Evolutionary conservation across 2,113 vertebrate genomes (phyloP), one percentile per base, ranked within the genome.

Genomic region (Pantherophis guttatus): DNA sequence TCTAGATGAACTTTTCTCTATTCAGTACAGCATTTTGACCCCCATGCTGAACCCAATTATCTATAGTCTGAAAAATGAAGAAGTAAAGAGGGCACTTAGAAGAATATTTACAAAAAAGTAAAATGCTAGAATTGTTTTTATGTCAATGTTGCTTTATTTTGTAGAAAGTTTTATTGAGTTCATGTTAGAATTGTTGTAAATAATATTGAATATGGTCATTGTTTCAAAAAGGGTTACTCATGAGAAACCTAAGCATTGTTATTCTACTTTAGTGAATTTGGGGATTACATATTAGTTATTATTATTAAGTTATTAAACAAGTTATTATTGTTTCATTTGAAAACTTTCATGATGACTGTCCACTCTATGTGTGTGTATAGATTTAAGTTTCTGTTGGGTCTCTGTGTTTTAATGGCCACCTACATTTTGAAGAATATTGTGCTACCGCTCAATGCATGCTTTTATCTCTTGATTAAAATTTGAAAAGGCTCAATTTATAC

Each of bases 31-130:
- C 54, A 89, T 92, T 85, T 85, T 92, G 62, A 92, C 87, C 17
- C 92, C 87, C 53, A 93, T 93, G 92, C 24, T 93, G 58, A 93
- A 93, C 10, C 92, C 92, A 12, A 93, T 93, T 55, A 93, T 93
- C 15, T 93, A 93, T 17, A 93, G 89, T 19, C 52, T 93, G 85
- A 93, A 91, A 93, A 65, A 65, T 13, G 70, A 93, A 17, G 89
- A 93, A 8, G 89, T 93, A 23, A 93, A 93, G 55, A 65, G 1
- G 7, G 92, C 57, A n/a, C 57, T 93, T 33, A 48, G n/a, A 33
- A 93, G 57, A 90, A 29, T 54, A 39, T 90, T 93, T 85, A 19
- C 11, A 75, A 29, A 52, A 59, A 70, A 75, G 54, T 21, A 29
- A 70, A 88, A 48, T n/a, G 55, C 24, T 53, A 86, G 86, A 52